Conservation (phyloP, 2,888 invertebrate species). For the Clanis bilineata region DNA sequence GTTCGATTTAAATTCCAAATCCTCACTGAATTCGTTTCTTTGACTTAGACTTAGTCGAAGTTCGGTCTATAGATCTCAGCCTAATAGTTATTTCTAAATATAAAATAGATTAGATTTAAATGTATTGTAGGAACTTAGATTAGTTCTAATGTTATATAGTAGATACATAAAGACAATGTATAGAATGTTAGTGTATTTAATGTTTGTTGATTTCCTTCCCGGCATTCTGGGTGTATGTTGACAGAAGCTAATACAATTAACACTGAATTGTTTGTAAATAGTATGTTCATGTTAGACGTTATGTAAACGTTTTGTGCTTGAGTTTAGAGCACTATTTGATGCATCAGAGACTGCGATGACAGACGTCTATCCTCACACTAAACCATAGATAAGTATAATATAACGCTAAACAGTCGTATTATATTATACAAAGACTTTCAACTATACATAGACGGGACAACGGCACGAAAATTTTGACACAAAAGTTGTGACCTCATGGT, state of each 20-base stretch:
- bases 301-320: constrained; percentile 10
- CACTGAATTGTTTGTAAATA: constrained; percentile 4
- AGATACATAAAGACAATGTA: not conserved
- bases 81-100: no score
- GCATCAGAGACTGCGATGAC: constrained; percentile 43
- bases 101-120: no score
- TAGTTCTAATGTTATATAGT: not conserved
- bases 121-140: no score
- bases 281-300: not conserved
- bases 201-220: not conserved
- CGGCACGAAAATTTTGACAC: no score
- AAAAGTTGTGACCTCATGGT: no score
- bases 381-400: no score
- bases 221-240: not conserved
- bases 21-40: no score
- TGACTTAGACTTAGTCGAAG: no score
- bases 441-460: no score
- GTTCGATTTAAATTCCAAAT: no score
- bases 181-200: not conserved
- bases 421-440: no score
- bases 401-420: constrained; percentile 38
- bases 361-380: constrained; percentile 37
- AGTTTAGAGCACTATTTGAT: constrained; percentile 30
- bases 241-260: not conserved
- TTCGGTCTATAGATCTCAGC: no score